Conservation (phyloP, 2,888 invertebrate species). For the Bursaphelenchus okinawaensis region DNA sequence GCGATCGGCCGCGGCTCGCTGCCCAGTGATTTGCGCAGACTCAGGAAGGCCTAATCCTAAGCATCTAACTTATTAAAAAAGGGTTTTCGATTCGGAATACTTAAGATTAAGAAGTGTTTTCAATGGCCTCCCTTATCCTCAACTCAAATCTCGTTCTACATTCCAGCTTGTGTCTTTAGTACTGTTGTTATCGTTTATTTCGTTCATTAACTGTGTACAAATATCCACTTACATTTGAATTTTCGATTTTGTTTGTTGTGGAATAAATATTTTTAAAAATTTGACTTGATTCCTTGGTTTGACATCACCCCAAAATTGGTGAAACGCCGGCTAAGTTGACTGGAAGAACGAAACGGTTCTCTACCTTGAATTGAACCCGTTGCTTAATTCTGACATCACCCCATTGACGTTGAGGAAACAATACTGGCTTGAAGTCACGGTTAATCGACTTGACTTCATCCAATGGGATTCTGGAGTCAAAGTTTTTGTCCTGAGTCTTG, state of each 20-base stretch:
- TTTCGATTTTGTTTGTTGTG: too few relatives aligned
- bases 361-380: slow-evolving; percentile 22
- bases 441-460: background rate
- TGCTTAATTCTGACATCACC: slow-evolving; percentile 32
- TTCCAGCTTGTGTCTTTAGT: background rate
- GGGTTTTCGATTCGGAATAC: too few relatives aligned
- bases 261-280: too few relatives aligned
- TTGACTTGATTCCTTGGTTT: too few relatives aligned
- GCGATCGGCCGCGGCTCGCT: background rate
- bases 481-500: background rate
- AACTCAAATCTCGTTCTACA: background rate
- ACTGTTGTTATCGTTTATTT: background rate
- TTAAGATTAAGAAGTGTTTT: background rate
- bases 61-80: too few relatives aligned
- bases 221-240: background rate
- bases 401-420: slow-evolving; percentile 20
- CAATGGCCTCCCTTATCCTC: background rate
- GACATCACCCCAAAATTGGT: too few relatives aligned
- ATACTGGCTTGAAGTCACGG: background rate
- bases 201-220: background rate
- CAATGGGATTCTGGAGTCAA: background rate
- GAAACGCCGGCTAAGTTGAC: background rate
- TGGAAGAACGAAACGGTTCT: too few relatives aligned
- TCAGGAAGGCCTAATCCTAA: background rate
- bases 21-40: background rate